These are phyloP conservation scores for Trematocara zebra DNA, from an alignment of 2,113 vertebrate species.

Conservation along the genomic window DNA sequence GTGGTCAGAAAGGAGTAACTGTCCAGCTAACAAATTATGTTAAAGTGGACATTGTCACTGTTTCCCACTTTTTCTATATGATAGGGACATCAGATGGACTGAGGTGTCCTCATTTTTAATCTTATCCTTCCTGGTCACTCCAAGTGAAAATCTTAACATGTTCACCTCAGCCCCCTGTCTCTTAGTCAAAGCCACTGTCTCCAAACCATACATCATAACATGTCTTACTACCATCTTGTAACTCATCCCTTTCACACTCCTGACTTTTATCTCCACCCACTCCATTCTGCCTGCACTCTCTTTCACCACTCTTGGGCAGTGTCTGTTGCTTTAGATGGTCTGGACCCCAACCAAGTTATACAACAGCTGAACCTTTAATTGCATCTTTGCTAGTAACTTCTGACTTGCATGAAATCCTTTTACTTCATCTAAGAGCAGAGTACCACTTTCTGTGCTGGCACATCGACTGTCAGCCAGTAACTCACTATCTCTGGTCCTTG, in stretches of 20 bases:
- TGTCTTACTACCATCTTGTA: background rate
- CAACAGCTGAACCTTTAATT: background rate
- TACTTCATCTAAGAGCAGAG: background rate
- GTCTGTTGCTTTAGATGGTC: background rate
- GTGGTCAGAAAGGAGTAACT: background rate
- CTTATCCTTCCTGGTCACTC: background rate
- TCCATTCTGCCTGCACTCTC: background rate
- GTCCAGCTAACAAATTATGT: background rate
- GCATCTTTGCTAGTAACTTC: background rate
- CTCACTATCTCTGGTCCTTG: background rate
- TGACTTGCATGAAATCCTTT: background rate
- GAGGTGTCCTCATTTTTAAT: background rate
- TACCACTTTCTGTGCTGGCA: background rate
- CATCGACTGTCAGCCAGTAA: background rate
- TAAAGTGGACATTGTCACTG: background rate
- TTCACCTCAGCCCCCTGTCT: background rate
- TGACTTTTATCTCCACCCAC: background rate
- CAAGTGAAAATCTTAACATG: background rate
- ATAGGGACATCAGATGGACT: background rate
- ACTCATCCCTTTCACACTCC: background rate
- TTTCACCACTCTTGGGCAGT: background rate
- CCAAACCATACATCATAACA: accelerated
- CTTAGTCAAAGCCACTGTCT: background rate
- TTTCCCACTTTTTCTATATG: background rate
- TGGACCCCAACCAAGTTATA: background rate